A percentile compares a stretch with the other conserved stretches of the same genome.
Evolutionary conservation across 2,113 vertebrate genomes (phyloP).

Genomic region (Gallinago undulata): DNA sequence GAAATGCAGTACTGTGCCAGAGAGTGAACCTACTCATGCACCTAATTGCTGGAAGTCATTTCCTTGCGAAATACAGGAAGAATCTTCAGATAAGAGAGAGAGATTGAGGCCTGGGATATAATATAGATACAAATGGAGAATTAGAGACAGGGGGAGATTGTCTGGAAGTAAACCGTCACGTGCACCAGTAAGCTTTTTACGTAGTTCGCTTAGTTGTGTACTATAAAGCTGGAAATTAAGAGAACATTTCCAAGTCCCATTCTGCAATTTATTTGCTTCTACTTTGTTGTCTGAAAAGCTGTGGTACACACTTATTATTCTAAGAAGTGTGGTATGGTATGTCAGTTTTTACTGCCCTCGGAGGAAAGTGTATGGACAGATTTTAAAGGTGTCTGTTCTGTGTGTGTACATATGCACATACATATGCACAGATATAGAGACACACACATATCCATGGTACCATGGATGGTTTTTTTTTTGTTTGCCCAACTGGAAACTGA

Average conservation of each 20-base stretch:
- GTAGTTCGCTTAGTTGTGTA: not conserved
- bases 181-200: not conserved
- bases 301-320: not conserved
- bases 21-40: not conserved
- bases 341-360: not conserved
- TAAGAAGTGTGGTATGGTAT: not conserved
- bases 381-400: not conserved
- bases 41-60: not conserved
- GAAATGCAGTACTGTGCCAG: not conserved
- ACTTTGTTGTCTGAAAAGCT: not conserved
- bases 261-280: not conserved
- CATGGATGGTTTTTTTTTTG: not conserved
- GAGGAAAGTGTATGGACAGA: not conserved
- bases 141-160: not conserved
- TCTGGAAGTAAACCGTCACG: not conserved
- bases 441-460: not conserved
- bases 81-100: not conserved
- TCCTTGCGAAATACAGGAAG: not conserved
- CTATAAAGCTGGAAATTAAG: not conserved
- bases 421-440: accelerated
- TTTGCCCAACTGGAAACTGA: not conserved
- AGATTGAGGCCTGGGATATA: not conserved
- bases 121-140: not conserved
- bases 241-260: not conserved
- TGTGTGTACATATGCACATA: accelerated